Conservation (phyloP, 2,888 invertebrate species). For the Meta bourneti region DNA sequence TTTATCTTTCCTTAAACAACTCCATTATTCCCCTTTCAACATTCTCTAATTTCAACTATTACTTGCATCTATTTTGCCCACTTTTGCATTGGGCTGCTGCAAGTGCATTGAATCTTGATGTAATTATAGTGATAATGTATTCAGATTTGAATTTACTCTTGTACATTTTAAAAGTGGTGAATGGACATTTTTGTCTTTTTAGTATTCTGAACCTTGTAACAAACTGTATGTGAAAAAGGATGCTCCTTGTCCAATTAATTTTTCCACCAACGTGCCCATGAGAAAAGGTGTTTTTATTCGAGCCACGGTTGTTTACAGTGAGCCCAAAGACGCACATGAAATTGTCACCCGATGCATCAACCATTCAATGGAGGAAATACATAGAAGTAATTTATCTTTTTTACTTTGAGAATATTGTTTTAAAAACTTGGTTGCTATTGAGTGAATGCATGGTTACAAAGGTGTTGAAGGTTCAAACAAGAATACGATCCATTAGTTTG, state of each 20-base stretch:
- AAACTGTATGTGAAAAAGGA: conserved; percentile 70
- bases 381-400: conserved; percentile 18
- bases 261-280: conserved; percentile 15
- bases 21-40: too few species aligned
- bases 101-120: too few species aligned
- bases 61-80: too few species aligned
- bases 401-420: neutral
- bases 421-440: too few species aligned
- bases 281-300: conserved; percentile 24
- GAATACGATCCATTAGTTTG: too few species aligned
- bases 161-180: neutral
- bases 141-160: neutral
- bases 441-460: too few species aligned
- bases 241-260: conserved; percentile 66
- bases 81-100: too few species aligned
- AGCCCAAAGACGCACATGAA: conserved; percentile 50
- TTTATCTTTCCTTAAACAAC: too few species aligned
- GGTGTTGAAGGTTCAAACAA: too few species aligned
- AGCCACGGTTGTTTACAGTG: conserved; percentile 54
- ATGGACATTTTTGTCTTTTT: neutral
- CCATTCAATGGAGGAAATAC: conserved; percentile 44
- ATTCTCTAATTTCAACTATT: too few species aligned
- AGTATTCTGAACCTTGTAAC: conserved; percentile 63
- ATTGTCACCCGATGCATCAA: conserved; percentile 65
- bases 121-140: too few species aligned